These are phyloP conservation scores for Edolisoma coerulescens DNA, from an alignment of 2,113 vertebrate species.

Conservation along the genomic window DNA sequence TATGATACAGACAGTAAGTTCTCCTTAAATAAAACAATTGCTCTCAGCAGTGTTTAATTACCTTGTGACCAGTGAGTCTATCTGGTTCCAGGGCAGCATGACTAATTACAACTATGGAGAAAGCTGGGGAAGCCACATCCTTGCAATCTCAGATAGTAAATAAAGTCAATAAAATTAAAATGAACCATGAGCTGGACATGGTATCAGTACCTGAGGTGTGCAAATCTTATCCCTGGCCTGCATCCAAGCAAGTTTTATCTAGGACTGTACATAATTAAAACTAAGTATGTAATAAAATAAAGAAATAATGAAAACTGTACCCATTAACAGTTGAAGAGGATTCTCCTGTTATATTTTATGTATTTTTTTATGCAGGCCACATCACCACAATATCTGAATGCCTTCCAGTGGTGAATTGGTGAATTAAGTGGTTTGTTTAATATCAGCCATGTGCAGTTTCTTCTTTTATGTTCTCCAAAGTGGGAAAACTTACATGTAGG, in stretches of 20 bases:
- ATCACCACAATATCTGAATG: neutral
- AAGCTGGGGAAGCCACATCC: neutral
- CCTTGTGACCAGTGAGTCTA: neutral
- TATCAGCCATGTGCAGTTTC: neutral
- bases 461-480: neutral
- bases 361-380: neutral
- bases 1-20: neutral
- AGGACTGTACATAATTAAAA: neutral
- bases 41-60: constrained; percentile 20
- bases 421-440: neutral
- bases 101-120: neutral
- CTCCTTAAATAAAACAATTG: neutral
- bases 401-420: neutral
- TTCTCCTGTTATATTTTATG: neutral
- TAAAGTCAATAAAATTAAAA: neutral
- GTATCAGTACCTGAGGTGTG: neutral
- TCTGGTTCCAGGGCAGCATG: neutral
- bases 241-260: neutral
- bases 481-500: neutral
- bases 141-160: neutral
- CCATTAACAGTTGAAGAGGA: neutral
- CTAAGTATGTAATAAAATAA: neutral
- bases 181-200: neutral
- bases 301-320: neutral
- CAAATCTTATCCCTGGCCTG: neutral